phyloP scores from a whole-genome alignment of 2,888 invertebrate species.

The Lepeophtheirus nordmannii region DNA sequence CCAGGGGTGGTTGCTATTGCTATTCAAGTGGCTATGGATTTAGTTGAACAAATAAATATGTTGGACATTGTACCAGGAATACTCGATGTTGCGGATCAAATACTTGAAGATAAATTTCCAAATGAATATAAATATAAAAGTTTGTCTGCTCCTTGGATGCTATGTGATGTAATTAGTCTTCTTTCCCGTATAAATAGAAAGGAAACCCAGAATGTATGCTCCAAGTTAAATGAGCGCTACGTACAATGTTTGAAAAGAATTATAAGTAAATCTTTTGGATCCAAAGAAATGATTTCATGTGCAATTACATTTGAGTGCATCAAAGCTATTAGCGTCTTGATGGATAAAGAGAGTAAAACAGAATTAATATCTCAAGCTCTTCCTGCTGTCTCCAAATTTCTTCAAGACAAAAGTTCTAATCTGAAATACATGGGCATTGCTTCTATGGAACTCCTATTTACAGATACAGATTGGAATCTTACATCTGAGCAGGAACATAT shows the following conservation, averaged over 20 bases:
- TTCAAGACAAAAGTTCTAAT: conserved; percentile 13
- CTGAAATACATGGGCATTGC: conserved; percentile 12
- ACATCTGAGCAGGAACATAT: not conserved
- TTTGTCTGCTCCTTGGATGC: conserved; percentile 7
- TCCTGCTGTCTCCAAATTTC: not conserved
- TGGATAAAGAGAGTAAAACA: not conserved
- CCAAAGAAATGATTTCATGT: conserved; percentile 2
- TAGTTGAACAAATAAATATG: not conserved
- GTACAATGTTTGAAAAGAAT: not conserved
- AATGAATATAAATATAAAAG: conserved; percentile 8
- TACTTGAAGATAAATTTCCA: conserved; percentile 10
- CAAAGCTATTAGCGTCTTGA: not conserved
- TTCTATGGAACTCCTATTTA: not conserved
- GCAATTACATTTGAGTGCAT: conserved; percentile 19
- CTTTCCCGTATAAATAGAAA: not conserved
- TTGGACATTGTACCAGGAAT: not conserved
- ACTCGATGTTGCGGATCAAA: conserved; percentile 15
- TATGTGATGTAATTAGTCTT: conserved; percentile 8
- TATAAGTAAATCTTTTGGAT: not conserved
- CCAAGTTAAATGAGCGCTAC: not conserved
- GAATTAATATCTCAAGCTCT: not conserved
- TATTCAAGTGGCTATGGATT: conserved; percentile 10
- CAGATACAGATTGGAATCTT: not conserved
- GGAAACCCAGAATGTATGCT: not conserved
- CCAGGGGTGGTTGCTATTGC: conserved; percentile 10